Percentiles rank a stretch among this genome's conserved stretches.
Conservation (phyloP, 2,113 vertebrate species). For the Myocastor coypus region DNA sequence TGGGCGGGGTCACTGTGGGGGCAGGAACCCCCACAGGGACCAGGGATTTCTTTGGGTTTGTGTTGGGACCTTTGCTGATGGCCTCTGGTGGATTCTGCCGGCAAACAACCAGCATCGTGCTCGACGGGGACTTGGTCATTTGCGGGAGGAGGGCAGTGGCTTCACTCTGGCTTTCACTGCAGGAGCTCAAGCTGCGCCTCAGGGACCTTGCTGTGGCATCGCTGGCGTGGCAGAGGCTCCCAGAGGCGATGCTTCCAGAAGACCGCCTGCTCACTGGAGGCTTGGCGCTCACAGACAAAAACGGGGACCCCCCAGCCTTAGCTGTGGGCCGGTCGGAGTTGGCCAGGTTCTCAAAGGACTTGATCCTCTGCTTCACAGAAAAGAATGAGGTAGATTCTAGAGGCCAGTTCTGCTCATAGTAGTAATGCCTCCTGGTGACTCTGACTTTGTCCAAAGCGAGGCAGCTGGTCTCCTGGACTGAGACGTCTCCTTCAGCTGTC, state of each 20-base stretch:
- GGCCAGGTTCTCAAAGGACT: constrained; percentile 97
- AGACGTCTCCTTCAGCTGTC: not conserved
- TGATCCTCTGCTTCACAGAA: constrained; percentile 96
- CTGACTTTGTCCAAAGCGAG: constrained; percentile 77
- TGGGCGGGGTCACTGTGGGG: not conserved
- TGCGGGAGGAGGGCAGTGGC: constrained; percentile 43
- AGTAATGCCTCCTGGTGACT: constrained; percentile 87
- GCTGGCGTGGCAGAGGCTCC: constrained; percentile 26
- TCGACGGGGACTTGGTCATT: constrained; percentile 79
- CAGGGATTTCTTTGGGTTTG: constrained; percentile 24
- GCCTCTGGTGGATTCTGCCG: constrained; percentile 62
- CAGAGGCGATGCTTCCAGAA: constrained; percentile 83
- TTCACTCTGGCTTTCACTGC: constrained; percentile 84
- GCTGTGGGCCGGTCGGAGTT: constrained; percentile 90
- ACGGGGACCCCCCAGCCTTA: constrained; percentile 88
- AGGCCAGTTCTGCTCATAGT: constrained; percentile 87
- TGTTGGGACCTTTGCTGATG: not conserved
- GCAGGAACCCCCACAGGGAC: fast-evolving
- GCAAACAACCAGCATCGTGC: constrained; percentile 44
- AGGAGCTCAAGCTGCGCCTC: constrained; percentile 91
- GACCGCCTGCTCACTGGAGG: constrained; percentile 88
- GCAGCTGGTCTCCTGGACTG: constrained; percentile 46
- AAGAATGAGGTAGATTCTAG: constrained; percentile 91
- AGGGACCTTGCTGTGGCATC: constrained; percentile 79
- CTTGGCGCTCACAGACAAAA: constrained; percentile 84